Base-by-base conservation (phyloP, 2,797 vertebrate species). In the Lepus oiostolus region DNA sequence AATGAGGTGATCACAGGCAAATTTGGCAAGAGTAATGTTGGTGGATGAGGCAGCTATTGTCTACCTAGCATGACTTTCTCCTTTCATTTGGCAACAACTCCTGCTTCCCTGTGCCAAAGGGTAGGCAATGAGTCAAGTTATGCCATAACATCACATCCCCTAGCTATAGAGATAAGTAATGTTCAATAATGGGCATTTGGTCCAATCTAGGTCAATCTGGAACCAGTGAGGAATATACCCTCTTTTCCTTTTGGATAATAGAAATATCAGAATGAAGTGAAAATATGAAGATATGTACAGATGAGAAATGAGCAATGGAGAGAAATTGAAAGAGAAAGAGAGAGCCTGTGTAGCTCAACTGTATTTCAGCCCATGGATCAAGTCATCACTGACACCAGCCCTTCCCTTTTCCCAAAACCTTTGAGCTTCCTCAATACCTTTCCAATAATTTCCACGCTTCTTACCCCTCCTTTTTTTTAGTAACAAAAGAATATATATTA, bases 401-500 rank as follows among this genome's bases (percentile, higher is more conserved):
- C 30, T 58, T 35, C 8, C 68, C 77, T 9, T 79, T 65, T 60
- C 65, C 50, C 30, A 16, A 82, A 76, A 60, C 4, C 67, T 93
- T 68, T 85, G 38, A 62, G 74, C 17, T 80, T 82, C 86, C 30
- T 76, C 42, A 54, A 30, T 63, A 63, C 79, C 63, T 35, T 95
- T 91, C 16, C 30, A 94, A 54, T 79, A 70, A 96, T 67, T 90
- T 81, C 58, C 54, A 80, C n/a, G 52, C 35, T 89, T 88, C 75
- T 4, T 21, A 16, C 54, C 10, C 24, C 47, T 17, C 5, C 11
- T 12, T 50, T 72, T 42, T 91, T 93, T 91, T 30, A 95, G 91
- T 92, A 91, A 87, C 12, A 63, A 82, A 86, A 91, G 38, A 95
- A 87, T 91, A 26, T 90, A 94, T 87, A 90, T 95, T 74, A 91